Conservation (phyloP, 2,797 vertebrate genomes). For the Gorsachius magnificus region DNA sequence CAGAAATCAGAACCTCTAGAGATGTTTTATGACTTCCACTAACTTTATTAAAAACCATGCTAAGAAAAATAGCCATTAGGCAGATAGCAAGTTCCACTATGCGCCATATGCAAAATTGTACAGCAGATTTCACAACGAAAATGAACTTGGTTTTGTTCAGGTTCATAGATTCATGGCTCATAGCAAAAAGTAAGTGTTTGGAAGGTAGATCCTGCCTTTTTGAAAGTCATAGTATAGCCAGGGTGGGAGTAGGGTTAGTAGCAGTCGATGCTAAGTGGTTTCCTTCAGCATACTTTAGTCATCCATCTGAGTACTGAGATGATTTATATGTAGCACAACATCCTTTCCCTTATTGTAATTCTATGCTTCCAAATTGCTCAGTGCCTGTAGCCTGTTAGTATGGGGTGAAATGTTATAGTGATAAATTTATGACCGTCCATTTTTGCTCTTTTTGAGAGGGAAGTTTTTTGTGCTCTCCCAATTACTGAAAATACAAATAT, state of each 20-base stretch:
- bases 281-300: background rate
- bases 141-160: background rate
- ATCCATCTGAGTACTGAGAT: background rate
- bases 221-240: accelerated
- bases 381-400: background rate
- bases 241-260: background rate
- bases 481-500: background rate
- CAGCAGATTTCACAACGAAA: background rate
- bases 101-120: background rate
- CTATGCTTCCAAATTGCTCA: background rate
- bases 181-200: background rate
- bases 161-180: no score
- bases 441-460: background rate
- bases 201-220: background rate
- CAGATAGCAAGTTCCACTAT: background rate
- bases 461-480: background rate
- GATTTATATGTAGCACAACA: accelerated
- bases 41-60: background rate
- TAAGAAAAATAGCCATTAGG: background rate
- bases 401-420: background rate
- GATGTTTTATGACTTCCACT: background rate
- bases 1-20: background rate
- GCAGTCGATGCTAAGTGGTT: background rate
- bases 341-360: background rate
- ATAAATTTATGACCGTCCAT: no score